phyloP scores from a whole-genome alignment of 2,797 vertebrate genomes.

The Enoplosus armatus region DNA sequence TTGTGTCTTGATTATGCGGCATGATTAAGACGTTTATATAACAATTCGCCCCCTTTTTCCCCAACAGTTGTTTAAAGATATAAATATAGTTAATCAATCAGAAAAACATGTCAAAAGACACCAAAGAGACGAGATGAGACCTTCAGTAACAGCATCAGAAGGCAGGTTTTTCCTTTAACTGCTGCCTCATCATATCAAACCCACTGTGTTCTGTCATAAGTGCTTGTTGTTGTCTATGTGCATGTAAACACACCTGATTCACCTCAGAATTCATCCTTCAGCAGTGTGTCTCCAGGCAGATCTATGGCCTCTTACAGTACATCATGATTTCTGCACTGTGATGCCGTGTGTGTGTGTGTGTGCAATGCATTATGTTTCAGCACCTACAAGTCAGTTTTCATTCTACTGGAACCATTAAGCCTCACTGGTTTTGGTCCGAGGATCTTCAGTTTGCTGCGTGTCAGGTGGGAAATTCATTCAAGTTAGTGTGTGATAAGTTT shows the following conservation, averaged over 20 bases:
- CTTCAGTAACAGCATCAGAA: neutral
- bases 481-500: slow-evolving; percentile 18
- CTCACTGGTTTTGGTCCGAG: slow-evolving; percentile 45
- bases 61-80: neutral
- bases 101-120: slow-evolving; percentile 6
- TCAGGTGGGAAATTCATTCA: slow-evolving; percentile 23
- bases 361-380: slow-evolving; percentile 12
- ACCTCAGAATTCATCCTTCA: neutral
- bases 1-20: neutral
- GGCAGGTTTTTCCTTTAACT: slow-evolving; percentile 46
- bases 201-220: neutral
- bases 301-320: slow-evolving; percentile 36
- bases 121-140: neutral
- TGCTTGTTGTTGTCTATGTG: slow-evolving; percentile 18
- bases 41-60: neutral
- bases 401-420: slow-evolving; percentile 20
- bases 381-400: slow-evolving; percentile 21
- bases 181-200: neutral
- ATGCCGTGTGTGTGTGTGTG: slow-evolving; percentile 11
- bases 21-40: neutral
- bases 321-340: slow-evolving; percentile 19
- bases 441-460: neutral
- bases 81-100: slow-evolving; percentile 7
- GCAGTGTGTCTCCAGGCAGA: slow-evolving; percentile 24
- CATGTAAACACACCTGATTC: slow-evolving; percentile 52